Evolutionary conservation across 2,888 invertebrate genomes (phyloP).

Genomic region (Pandemis heparana): DNA sequence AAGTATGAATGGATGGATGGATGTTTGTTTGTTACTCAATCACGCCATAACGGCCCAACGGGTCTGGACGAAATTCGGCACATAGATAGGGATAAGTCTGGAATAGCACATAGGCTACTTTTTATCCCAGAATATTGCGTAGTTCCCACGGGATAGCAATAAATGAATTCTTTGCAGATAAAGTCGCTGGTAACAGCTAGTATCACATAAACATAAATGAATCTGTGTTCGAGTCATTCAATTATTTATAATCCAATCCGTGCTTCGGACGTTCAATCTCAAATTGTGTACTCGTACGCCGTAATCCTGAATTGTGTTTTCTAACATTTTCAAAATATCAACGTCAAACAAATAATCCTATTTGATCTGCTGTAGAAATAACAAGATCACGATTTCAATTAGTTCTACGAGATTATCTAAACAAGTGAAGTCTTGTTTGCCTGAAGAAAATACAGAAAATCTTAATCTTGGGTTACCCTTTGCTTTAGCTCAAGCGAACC

Average conservation of each 20-base stretch:
- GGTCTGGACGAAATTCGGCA: too few species aligned
- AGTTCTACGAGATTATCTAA: neutral
- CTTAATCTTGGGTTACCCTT: constrained; percentile 4
- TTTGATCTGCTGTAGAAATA: neutral
- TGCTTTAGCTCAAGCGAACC: constrained; percentile 10
- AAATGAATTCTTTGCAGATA: too few species aligned
- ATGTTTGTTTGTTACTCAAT: too few species aligned
- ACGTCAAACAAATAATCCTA: neutral
- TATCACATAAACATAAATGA: neutral
- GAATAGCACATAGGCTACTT: too few species aligned
- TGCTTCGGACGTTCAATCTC: neutral
- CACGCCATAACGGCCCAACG: too few species aligned
- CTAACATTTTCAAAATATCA: constrained; percentile 1
- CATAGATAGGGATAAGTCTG: too few species aligned
- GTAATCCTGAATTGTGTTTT: neutral
- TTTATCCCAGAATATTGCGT: too few species aligned
- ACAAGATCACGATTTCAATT: constrained; percentile 10
- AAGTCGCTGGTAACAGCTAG: neutral
- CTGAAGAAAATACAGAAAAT: constrained; percentile 6
- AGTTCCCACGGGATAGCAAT: too few species aligned
- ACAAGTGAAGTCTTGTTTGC: neutral
- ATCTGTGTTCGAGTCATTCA: too few species aligned
- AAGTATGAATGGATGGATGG: too few species aligned
- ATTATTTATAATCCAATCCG: too few species aligned
- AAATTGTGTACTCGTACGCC: neutral